phyloP scores from a whole-genome alignment of 2,113 vertebrate genomes.

The Cichladusa arquata region DNA sequence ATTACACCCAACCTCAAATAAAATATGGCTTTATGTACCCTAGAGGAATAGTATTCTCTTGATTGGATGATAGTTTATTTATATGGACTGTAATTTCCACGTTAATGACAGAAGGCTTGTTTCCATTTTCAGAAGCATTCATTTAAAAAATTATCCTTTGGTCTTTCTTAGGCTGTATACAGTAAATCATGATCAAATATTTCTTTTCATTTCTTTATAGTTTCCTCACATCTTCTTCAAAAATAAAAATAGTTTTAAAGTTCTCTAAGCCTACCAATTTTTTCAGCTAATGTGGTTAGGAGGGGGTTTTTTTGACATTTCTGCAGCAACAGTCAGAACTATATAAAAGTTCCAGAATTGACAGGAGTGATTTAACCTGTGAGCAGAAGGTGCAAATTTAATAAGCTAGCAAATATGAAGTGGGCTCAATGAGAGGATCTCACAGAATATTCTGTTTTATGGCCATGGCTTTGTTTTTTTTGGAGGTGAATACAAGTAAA shows the following conservation, averaged over 20 bases:
- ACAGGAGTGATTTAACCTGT: background rate
- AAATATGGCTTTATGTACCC: background rate
- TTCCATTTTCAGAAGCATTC: background rate
- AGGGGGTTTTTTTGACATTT: background rate
- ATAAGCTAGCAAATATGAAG: background rate
- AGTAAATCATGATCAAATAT: background rate
- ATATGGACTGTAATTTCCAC: background rate
- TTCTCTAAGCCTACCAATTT: background rate
- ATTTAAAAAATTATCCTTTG: background rate
- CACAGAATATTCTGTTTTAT: conserved; percentile 1
- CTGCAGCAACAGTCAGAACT: background rate
- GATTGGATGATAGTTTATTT: background rate
- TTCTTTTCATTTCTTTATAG: background rate
- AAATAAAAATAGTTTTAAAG: background rate
- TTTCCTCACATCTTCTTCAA: background rate
- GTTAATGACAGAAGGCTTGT: background rate
- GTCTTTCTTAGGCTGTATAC: background rate
- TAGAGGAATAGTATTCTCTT: background rate
- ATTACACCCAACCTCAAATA: background rate
- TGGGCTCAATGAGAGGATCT: background rate
- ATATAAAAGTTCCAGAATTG: background rate
- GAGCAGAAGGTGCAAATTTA: background rate
- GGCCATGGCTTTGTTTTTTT: background rate
- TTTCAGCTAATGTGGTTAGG: background rate
- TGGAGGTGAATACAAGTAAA: background rate